Conservation (phyloP, 2,888 invertebrate species). For the Pterobdella sp. region DNA sequence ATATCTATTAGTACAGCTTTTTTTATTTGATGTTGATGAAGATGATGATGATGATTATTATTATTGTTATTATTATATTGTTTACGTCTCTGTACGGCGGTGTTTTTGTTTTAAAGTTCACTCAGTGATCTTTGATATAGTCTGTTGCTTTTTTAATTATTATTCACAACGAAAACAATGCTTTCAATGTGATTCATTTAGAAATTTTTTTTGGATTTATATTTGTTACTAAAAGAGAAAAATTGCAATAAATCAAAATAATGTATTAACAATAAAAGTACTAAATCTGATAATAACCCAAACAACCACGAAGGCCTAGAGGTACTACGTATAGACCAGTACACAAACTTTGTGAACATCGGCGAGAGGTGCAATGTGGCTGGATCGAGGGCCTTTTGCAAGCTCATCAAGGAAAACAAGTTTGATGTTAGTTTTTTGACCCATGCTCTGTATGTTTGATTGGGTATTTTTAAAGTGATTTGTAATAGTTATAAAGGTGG, state of each 20-base stretch:
- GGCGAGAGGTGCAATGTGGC: constrained; percentile 60
- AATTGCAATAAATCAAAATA: no score
- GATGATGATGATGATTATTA: constrained; percentile 8
- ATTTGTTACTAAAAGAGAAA: no score
- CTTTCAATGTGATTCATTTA: no score
- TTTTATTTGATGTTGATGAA: background rate
- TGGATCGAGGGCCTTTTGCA: constrained; percentile 55
- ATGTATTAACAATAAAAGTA: background rate
- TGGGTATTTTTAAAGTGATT: no score
- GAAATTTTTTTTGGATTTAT: no score
- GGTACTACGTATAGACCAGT: constrained; percentile 52
- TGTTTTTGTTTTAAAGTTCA: no score
- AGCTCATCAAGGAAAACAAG: constrained; percentile 54
- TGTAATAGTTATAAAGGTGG: no score
- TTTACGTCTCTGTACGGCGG: background rate
- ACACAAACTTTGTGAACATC: constrained; percentile 58
- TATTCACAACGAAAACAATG: no score
- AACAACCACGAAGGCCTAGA: constrained; percentile 52
- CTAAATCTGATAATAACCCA: background rate
- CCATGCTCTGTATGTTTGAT: background rate
- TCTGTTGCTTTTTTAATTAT: no score
- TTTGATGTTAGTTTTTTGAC: constrained; percentile 56
- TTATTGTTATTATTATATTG: background rate
- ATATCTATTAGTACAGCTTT: no score
- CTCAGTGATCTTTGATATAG: no score